A percentile compares a stretch with the other conserved stretches of the same genome.
Evolutionary conservation across 2,113 vertebrate species (phyloP).

Genomic region (Embiotoca jacksoni): DNA sequence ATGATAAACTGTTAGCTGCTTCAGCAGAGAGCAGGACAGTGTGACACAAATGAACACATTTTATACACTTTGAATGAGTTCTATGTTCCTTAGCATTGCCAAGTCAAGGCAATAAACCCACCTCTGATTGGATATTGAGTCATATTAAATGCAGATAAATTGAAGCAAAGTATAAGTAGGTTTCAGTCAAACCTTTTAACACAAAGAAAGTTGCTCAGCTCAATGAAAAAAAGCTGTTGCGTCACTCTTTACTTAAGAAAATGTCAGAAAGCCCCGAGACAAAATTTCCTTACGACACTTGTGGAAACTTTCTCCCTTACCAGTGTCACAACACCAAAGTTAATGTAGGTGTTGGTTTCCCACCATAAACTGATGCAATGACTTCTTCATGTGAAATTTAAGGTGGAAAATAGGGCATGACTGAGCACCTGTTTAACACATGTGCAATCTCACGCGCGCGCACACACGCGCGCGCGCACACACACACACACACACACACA

Average conservation of each 20-base stretch:
- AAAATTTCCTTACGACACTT: background rate
- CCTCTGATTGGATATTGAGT: too few relatives aligned
- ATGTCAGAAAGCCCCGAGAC: background rate
- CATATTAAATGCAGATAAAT: too few relatives aligned
- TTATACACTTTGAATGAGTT: too few relatives aligned
- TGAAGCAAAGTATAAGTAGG: too few relatives aligned
- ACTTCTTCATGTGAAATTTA: background rate
- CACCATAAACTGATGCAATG: conserved; percentile 10
- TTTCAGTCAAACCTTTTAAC: background rate
- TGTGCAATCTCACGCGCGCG: background rate
- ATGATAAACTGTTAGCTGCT: too few relatives aligned
- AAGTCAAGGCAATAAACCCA: too few relatives aligned
- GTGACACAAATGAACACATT: too few relatives aligned
- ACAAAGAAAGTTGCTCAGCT: background rate
- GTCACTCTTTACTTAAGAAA: conserved; percentile 22
- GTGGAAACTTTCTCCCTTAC: conserved; percentile 44
- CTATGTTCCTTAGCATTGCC: too few relatives aligned
- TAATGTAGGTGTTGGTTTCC: conserved; percentile 22
- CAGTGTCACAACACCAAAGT: background rate
- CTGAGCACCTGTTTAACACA: conserved; percentile 39
- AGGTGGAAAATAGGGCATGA: conserved; percentile 51
- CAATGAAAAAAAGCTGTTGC: background rate
- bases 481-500: background rate
- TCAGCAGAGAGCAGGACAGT: too few relatives aligned
- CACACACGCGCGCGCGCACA: background rate